Evolutionary conservation across 2,888 invertebrate genomes (phyloP).

Genomic region (Diloba caeruleocephala): DNA sequence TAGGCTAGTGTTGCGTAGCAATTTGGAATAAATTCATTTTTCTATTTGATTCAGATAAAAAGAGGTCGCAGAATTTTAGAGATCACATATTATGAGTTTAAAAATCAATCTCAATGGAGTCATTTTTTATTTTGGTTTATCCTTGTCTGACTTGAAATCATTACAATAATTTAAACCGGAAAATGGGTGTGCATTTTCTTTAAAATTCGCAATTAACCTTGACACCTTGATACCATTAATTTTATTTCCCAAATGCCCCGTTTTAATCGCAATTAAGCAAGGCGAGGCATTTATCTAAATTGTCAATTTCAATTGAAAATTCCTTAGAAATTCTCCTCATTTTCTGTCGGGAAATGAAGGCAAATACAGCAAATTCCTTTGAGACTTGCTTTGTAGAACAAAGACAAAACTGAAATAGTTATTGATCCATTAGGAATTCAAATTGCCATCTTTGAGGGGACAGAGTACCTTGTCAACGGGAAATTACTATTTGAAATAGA

Average conservation of each 20-base stretch:
- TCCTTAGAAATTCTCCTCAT: constrained; percentile 64
- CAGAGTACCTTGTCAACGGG: constrained; percentile 29
- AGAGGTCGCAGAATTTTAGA: background rate
- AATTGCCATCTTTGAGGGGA: constrained; percentile 55
- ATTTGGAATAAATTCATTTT: constrained; percentile 16
- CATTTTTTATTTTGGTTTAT: too few relatives aligned
- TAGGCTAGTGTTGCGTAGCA: constrained; percentile 17
- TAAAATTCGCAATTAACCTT: constrained; percentile 30
- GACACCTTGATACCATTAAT: constrained; percentile 41
- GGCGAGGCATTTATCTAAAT: constrained; percentile 63
- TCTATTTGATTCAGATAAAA: background rate
- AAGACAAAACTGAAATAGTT: constrained; percentile 61
- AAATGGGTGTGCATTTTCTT: constrained; percentile 1
- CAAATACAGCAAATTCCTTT: constrained; percentile 63
- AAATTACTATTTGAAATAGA: constrained; percentile 40
- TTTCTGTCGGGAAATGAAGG: constrained; percentile 59
- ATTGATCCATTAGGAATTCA: constrained; percentile 62
- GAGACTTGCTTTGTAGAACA: constrained; percentile 54
- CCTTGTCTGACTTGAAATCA: too few relatives aligned
- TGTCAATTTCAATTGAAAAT: constrained; percentile 69
- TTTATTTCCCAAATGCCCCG: constrained; percentile 52
- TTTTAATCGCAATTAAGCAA: constrained; percentile 65
- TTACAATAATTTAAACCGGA: too few relatives aligned
- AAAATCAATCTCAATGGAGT: too few relatives aligned
- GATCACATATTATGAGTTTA: too few relatives aligned